A percentile compares a stretch with the other conserved stretches of the same genome.
phyloP scores from a whole-genome alignment of 1,140 invertebrate species.

The Zaprionus kolodkinae region DNA sequence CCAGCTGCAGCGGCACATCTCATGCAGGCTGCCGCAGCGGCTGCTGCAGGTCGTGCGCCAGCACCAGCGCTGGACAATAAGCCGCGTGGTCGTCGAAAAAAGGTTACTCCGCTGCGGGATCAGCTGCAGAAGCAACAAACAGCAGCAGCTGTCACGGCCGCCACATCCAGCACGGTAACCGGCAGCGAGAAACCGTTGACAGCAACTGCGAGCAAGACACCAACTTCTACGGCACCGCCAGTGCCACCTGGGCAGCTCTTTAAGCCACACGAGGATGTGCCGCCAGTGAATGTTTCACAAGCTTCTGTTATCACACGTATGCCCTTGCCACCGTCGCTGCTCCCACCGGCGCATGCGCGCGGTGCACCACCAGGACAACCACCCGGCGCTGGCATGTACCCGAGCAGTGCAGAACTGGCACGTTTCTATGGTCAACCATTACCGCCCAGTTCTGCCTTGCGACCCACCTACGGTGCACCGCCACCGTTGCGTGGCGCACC shows the following conservation, averaged over 20 bases:
- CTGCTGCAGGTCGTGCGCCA: constrained; percentile 43
- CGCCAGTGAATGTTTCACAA: constrained; percentile 83
- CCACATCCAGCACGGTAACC: constrained; percentile 44
- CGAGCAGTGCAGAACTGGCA: constrained; percentile 63
- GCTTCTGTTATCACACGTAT: constrained; percentile 88
- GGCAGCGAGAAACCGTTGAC: constrained; percentile 37
- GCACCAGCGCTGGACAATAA: constrained; percentile 52
- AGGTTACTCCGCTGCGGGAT: constrained; percentile 76
- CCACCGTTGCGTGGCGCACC: constrained; percentile 68
- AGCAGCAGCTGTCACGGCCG: constrained; percentile 70
- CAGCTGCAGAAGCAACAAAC: constrained; percentile 81
- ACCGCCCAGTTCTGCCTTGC: constrained; percentile 61
- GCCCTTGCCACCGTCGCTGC: constrained; percentile 87
- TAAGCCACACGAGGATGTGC: constrained; percentile 72
- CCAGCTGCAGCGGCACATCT: constrained; percentile 61
- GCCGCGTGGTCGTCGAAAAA: constrained; percentile 78
- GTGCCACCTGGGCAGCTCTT: constrained; percentile 79
- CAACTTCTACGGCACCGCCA: constrained; percentile 4
- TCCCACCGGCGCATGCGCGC: constrained; percentile 68
- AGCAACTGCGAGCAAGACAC: constrained; percentile 28
- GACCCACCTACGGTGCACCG: constrained; percentile 78
- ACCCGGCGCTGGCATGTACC: constrained; percentile 52
- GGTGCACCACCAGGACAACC: constrained; percentile 37
- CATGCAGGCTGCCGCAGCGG: constrained; percentile 62
- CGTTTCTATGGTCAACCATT: constrained; percentile 66